A percentile compares a stretch with the other conserved stretches of the same genome.
phyloP scores from a whole-genome alignment of 2,888 invertebrate genomes.

The Thymelicus lineola region DNA sequence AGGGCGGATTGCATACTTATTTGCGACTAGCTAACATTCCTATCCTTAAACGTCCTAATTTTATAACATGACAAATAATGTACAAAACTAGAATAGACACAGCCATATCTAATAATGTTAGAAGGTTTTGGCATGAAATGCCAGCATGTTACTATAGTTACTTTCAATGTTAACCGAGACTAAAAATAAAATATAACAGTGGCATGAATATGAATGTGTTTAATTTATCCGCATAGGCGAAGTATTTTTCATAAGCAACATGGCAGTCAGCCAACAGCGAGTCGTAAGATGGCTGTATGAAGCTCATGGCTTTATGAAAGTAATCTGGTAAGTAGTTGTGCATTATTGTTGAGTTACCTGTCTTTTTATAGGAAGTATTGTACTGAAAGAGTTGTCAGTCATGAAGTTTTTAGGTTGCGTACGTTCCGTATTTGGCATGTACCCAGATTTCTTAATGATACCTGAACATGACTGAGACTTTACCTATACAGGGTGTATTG shows the following conservation, averaged over 20 bases:
- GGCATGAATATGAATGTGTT: slow-evolving; percentile 10
- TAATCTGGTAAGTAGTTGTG: slow-evolving; percentile 13
- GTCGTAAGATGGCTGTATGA: background rate
- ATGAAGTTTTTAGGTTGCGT: too few relatives aligned
- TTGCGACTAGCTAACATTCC: too few relatives aligned
- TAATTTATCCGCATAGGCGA: slow-evolving; percentile 6
- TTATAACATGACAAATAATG: background rate
- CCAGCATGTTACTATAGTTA: background rate
- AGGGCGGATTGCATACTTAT: too few relatives aligned
- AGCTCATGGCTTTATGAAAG: slow-evolving; percentile 8
- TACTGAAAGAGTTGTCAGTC: too few relatives aligned
- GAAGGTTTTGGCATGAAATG: background rate
- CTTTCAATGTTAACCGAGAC: background rate
- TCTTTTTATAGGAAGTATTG: too few relatives aligned
- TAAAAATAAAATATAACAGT: slow-evolving; percentile 7
- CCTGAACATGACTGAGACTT: too few relatives aligned
- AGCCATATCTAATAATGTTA: background rate
- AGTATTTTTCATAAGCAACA: slow-evolving; percentile 9
- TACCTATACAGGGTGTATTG: too few relatives aligned
- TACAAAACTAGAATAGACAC: background rate
- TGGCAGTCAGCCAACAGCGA: slow-evolving; percentile 3
- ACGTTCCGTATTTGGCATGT: too few relatives aligned
- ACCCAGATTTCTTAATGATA: too few relatives aligned
- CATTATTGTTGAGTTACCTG: background rate
- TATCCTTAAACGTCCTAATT: background rate